Percentiles rank a stretch among this genome's conserved stretches.
Conservation (phyloP, 2,797 vertebrate genomes). For the Etheostoma perlongum region DNA sequence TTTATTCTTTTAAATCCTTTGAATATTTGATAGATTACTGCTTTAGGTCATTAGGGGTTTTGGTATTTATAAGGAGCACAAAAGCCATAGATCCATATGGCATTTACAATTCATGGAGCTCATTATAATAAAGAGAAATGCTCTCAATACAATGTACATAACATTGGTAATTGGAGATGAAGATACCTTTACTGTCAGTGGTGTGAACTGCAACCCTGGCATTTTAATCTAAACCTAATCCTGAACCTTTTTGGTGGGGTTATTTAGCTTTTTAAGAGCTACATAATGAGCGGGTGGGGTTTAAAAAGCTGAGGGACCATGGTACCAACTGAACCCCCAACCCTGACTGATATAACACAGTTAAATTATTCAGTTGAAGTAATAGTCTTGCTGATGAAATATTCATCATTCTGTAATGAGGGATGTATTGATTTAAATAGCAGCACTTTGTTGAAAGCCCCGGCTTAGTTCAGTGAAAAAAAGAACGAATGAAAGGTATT, state of each 20-base stretch:
- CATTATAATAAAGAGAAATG: conserved; percentile 66
- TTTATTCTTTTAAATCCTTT: conserved; percentile 35
- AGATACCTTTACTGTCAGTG: conserved; percentile 65
- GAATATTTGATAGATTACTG: conserved; percentile 50
- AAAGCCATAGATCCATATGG: conserved; percentile 46
- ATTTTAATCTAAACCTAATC: conserved; percentile 70
- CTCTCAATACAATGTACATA: conserved; percentile 51
- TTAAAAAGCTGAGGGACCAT: conserved; percentile 76
- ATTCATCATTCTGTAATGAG: conserved; percentile 83
- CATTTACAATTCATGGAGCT: conserved; percentile 42
- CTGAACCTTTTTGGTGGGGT: conserved; percentile 62
- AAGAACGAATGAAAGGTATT: conserved; percentile 66
- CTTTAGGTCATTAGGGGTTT: conserved; percentile 31
- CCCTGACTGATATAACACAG: conserved; percentile 81
- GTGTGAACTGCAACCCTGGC: conserved; percentile 71
- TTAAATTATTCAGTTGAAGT: conserved; percentile 86
- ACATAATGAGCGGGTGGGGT: conserved; percentile 74
- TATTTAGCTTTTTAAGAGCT: conserved; percentile 62
- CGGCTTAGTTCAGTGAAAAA: conserved; percentile 35
- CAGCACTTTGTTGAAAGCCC: conserved; percentile 74
- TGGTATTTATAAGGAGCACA: conserved; percentile 66
- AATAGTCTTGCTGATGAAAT: conserved; percentile 84
- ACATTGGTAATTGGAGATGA: conserved; percentile 72
- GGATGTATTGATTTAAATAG: conserved; percentile 86
- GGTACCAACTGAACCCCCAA: conserved; percentile 72